Evolutionary conservation across 2,113 vertebrate genomes (phyloP), one percentile per base, ranked within the genome.

Genomic region (Diphyllodes magnificus): DNA sequence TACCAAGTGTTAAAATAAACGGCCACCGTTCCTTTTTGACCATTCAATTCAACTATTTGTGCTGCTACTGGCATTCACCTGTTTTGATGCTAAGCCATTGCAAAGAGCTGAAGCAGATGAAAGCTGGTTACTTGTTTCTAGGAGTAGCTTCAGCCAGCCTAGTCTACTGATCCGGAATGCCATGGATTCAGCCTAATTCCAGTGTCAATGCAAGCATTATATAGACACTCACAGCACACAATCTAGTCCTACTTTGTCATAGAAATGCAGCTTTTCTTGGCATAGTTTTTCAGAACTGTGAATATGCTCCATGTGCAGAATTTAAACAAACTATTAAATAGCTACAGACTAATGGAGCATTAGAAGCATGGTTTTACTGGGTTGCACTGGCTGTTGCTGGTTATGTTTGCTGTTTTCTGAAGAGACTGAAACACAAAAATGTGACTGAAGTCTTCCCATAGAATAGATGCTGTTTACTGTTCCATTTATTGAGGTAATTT

Each of bases 221-320:
- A 3, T 6, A 33, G 31, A 18, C 44, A 28, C n/a, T 60, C 8
- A 6, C 10, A 73, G 24, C 14, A 44, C 11, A 20, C 16, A 49
- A 0, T 3, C 44, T 69, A 57, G 45, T 40, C 40, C 13, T 49
- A 19, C 2, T 3, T 4, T 68, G 28, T 53, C 4, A 3, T 4
- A 72, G 20, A 65, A 84, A 73, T 44, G 21, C 15, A 92, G 6
- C 31, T 87, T 66, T 54, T 14, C 69, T 73, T 25, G 9, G 21
- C 57, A 37, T 11, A 42, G 8, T 66, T 90, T 91, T 82, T 42
- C 39, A 71, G n/a, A 77, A 13, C 31, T 45, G 24, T 70, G 31
- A 49, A 53, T 82, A 9, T 44, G 23, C 11, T 72, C 21, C 8
- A 23, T 57, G 53, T 49, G 25, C 14, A 70, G 59, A 59, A 54